These are phyloP conservation scores for Drosophila bunnanda DNA, from an alignment of 2,888 invertebrate genomes.

Conservation along the genomic window DNA sequence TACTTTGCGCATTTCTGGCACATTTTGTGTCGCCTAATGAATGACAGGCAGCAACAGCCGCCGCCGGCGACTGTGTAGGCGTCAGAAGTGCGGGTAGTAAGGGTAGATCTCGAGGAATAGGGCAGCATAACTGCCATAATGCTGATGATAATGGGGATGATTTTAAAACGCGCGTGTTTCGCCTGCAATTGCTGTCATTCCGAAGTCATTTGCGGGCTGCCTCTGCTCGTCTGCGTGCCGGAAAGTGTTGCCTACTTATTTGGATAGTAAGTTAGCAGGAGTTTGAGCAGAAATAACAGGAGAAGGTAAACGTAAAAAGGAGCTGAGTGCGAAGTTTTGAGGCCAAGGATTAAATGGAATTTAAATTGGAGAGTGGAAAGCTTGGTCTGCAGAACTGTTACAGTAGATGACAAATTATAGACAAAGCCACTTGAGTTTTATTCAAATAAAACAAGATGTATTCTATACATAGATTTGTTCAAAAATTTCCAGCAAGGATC, in stretches of 20 bases:
- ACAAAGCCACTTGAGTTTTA: background rate
- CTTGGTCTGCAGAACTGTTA: background rate
- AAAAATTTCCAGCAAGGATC: background rate
- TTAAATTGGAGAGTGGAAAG: constrained; percentile 1
- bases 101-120: constrained; percentile 27
- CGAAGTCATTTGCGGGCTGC: constrained; percentile 69
- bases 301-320: background rate
- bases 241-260: constrained; percentile 37
- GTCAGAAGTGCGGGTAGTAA: background rate
- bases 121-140: constrained; percentile 78
- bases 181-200: constrained; percentile 76
- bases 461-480: background rate
- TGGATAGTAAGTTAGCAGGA: constrained; percentile 4
- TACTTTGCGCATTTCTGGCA: constrained; percentile 59
- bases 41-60: constrained; percentile 70
- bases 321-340: background rate
- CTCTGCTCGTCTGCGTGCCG: constrained; percentile 35
- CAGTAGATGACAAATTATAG: background rate
- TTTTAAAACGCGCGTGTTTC: constrained; percentile 80
- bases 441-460: background rate
- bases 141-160: constrained; percentile 80
- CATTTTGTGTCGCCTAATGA: constrained; percentile 71
- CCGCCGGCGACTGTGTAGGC: constrained; percentile 41
- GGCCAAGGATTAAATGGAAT: background rate
- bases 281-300: background rate